These are phyloP conservation scores for Dromas ardeola DNA, from an alignment of 2,113 vertebrate species.

Conservation along the genomic window DNA sequence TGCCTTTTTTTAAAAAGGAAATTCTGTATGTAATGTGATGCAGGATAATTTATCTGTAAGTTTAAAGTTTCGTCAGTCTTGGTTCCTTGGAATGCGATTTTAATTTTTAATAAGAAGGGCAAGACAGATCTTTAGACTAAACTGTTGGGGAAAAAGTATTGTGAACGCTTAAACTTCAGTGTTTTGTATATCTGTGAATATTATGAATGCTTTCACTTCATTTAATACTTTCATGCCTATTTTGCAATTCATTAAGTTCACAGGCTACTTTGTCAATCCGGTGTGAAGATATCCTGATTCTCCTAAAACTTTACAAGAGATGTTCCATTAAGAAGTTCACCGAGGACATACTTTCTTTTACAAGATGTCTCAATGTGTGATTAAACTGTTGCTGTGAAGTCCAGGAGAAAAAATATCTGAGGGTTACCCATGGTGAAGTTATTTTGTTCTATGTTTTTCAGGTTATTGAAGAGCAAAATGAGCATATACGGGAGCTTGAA, in stretches of 20 bases:
- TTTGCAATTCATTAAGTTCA: neutral
- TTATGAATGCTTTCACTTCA: neutral
- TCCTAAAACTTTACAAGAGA: neutral
- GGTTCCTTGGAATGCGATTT: neutral
- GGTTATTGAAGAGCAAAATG: conserved; percentile 84
- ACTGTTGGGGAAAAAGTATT: neutral
- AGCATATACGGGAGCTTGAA: conserved; percentile 85
- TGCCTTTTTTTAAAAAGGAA: neutral
- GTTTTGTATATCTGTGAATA: neutral
- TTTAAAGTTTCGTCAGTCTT: neutral
- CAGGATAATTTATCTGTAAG: neutral
- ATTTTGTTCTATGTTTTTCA: conserved; percentile 31
- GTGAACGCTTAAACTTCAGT: neutral
- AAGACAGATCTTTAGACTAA: neutral
- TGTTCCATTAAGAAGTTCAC: neutral
- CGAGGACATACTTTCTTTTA: neutral
- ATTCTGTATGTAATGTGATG: neutral
- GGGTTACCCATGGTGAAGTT: neutral
- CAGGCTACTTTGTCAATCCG: neutral
- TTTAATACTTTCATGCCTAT: neutral
- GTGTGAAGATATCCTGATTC: neutral
- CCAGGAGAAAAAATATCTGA: neutral
- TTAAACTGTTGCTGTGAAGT: neutral
- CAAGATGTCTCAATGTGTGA: neutral
- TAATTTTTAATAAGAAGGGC: neutral